These are phyloP conservation scores for Bombyx mandarina DNA, from an alignment of 1,140 invertebrate species.

Conservation along the genomic window DNA sequence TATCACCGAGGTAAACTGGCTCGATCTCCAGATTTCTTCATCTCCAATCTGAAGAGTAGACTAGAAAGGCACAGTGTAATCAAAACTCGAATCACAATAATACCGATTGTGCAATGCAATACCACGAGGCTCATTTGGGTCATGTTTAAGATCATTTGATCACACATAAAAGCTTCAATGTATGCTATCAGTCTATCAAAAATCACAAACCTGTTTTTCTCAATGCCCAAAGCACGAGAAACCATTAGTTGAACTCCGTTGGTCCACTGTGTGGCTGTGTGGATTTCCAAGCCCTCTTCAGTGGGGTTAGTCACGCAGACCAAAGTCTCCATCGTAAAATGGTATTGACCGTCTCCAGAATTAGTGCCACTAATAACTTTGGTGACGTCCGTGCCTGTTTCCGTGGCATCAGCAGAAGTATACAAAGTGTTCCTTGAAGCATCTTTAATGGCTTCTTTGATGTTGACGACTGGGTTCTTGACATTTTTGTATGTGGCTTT, in stretches of 20 bases:
- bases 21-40: no score
- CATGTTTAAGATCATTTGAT: not conserved
- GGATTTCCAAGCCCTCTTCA: slow-evolving; percentile 74
- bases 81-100: no score
- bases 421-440: slow-evolving; percentile 3
- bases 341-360: slow-evolving; percentile 10
- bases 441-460: slow-evolving; percentile 9
- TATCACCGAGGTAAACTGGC: no score
- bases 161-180: not conserved
- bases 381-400: slow-evolving; percentile 5
- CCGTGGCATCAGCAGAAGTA: slow-evolving; percentile 5
- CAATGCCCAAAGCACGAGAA: slow-evolving; percentile 16
- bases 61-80: no score
- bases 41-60: no score
- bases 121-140: no score
- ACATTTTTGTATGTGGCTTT: slow-evolving; percentile 58
- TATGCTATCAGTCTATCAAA: not conserved
- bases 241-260: slow-evolving; percentile 73
- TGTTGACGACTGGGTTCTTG: slow-evolving; percentile 7
- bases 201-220: slow-evolving; percentile 30
- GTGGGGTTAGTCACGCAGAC: slow-evolving; percentile 24
- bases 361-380: slow-evolving; percentile 4
- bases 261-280: slow-evolving; percentile 73
- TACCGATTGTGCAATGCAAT: no score
- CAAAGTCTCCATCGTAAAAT: slow-evolving; percentile 14